A percentile compares a stretch with the other conserved stretches of the same genome.
These are phyloP conservation scores for Lophius piscatorius DNA, from an alignment of 2,113 vertebrate species.

Conservation along the genomic window DNA sequence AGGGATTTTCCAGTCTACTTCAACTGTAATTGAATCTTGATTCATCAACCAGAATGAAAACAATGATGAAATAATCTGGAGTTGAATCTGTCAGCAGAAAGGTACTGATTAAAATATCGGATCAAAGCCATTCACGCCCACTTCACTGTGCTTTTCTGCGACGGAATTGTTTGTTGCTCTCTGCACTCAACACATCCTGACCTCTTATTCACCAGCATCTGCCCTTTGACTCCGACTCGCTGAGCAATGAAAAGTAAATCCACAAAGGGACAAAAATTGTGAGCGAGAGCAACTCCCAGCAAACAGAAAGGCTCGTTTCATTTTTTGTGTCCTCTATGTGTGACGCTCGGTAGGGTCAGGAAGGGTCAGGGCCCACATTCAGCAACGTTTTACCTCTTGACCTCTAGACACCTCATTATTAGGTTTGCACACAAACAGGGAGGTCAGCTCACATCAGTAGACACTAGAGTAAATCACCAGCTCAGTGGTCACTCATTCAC, in stretches of 20 bases:
- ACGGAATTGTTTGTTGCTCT: neutral
- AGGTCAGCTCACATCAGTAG: conserved; percentile 51
- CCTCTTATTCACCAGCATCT: conserved; percentile 27
- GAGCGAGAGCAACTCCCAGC: conserved; percentile 18
- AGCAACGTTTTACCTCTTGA: conserved; percentile 59
- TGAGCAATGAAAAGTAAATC: conserved; percentile 24
- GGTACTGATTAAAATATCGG: neutral
- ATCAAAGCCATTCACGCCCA: neutral
- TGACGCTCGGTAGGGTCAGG: conserved; percentile 33
- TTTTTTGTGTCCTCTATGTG: conserved; percentile 25
- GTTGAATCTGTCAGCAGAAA: neutral
- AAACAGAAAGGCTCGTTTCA: conserved; percentile 3
- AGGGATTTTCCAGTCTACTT: conserved; percentile 6
- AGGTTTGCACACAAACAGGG: conserved; percentile 40
- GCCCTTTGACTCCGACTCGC: conserved; percentile 12
- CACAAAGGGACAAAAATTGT: conserved; percentile 10
- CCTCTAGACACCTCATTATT: conserved; percentile 64
- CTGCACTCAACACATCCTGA: neutral
- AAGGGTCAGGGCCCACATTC: conserved; percentile 37
- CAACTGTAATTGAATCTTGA: conserved; percentile 8
- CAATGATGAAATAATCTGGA: conserved; percentile 16
- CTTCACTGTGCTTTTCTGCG: neutral
- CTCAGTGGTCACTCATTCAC: conserved; percentile 24
- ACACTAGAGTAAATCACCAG: conserved; percentile 52
- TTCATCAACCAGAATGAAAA: neutral